These are phyloP conservation scores for Diadumene lineata DNA, from an alignment of 92 coral and sea anemone species.

Conservation along the genomic window DNA sequence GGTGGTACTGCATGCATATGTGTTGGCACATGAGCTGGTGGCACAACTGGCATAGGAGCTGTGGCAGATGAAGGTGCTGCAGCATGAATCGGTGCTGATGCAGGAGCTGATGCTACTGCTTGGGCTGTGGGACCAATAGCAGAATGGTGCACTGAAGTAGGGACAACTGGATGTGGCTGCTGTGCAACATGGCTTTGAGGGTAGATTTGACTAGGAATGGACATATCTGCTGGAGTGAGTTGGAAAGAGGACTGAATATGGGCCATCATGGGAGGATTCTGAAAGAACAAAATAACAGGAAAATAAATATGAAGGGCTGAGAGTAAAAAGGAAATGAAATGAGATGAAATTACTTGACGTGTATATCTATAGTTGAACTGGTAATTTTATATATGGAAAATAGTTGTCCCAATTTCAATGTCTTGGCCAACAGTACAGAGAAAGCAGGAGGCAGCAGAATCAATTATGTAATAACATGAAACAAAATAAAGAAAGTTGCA, in stretches of 20 bases:
- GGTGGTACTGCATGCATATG: background rate
- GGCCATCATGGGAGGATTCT: background rate
- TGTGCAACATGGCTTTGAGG: slow-evolving; percentile 14
- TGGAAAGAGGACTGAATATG: slow-evolving; percentile 9
- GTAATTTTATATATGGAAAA: too few relatives aligned
- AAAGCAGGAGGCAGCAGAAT: too few relatives aligned
- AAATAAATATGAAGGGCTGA: too few relatives aligned
- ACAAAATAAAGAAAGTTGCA: too few relatives aligned
- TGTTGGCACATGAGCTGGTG: background rate
- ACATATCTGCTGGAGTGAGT: background rate
- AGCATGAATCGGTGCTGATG: background rate
- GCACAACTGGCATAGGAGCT: background rate
- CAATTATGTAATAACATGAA: too few relatives aligned
- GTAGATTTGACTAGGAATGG: slow-evolving; percentile 3
- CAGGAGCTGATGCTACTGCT: background rate
- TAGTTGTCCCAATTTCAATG: too few relatives aligned
- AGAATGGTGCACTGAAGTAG: slow-evolving; percentile 3
- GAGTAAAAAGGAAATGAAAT: too few relatives aligned
- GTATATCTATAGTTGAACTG: too few relatives aligned
- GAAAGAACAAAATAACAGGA: too few relatives aligned
- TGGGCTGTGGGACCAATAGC: background rate
- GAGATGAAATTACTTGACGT: too few relatives aligned
- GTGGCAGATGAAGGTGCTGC: background rate
- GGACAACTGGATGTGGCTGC: slow-evolving; percentile 15
- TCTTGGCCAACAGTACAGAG: too few relatives aligned